phyloP scores from a whole-genome alignment of 2,113 vertebrate species.

The Rhinoderma darwinii region DNA sequence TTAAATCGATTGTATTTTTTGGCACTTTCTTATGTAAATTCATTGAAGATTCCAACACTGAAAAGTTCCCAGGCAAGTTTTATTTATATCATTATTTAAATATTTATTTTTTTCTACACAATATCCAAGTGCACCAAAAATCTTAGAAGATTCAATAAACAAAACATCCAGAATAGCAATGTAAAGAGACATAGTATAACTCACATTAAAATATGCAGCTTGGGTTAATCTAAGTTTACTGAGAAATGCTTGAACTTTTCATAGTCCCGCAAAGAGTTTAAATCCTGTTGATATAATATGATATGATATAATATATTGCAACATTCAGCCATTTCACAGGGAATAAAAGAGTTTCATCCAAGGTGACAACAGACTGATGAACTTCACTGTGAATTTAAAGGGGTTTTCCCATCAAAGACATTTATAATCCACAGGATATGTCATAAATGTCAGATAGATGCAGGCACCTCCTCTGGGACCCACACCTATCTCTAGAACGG shows the following conservation, averaged over 20 bases:
- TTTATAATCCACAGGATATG: too few species aligned
- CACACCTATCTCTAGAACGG: too few species aligned
- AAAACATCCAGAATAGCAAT: neutral
- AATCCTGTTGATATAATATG: neutral
- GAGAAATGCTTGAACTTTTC: neutral
- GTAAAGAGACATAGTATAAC: neutral
- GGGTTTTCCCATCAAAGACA: too few species aligned
- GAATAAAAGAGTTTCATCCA: neutral
- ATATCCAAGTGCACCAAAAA: neutral
- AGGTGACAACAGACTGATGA: neutral
- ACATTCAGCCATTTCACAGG: neutral
- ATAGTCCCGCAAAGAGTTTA: neutral
- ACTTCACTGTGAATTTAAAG: neutral
- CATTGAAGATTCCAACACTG: neutral
- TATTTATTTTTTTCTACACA: neutral
- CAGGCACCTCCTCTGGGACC: too few species aligned
- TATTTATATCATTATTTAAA: neutral
- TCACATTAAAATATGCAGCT: neutral
- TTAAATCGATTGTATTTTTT: neutral
- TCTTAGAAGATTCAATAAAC: neutral
- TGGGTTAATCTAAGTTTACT: neutral
- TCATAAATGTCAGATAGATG: too few species aligned
- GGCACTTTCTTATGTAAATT: neutral
- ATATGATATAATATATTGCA: neutral
- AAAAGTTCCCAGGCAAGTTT: neutral